Conservation (phyloP, 2,797 vertebrate genomes). For the Picus viridis region DNA sequence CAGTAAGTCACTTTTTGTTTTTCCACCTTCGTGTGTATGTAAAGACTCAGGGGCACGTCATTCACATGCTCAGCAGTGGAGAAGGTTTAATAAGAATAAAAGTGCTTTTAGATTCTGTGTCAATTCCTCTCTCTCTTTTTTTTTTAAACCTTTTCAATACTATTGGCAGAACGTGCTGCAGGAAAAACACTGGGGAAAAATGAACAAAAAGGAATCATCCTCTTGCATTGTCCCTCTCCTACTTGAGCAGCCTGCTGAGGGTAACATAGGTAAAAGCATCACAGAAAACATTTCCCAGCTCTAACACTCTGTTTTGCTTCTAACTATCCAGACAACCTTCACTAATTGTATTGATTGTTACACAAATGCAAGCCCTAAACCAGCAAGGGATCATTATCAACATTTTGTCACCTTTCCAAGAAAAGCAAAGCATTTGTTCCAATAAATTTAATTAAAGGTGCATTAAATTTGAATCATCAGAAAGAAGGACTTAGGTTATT, state of each 20-base stretch:
- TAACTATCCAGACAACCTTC: not conserved
- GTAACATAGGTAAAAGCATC: not conserved
- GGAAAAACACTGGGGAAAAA: not conserved
- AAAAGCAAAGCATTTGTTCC: not conserved
- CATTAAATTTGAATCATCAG: conserved; percentile 8
- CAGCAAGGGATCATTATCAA: conserved; percentile 28
- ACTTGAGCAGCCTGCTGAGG: not conserved
- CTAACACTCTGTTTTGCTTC: not conserved
- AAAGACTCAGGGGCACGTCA: not conserved
- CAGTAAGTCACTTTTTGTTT: not conserved
- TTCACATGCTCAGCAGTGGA: not conserved
- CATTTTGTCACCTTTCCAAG: conserved; percentile 19
- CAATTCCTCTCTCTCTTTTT: not conserved
- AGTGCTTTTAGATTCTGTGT: not conserved
- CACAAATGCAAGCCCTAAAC: conserved; percentile 31
- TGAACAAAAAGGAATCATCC: not conserved
- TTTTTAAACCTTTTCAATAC: not conserved
- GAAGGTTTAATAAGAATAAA: not conserved
- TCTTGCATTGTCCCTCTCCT: not conserved
- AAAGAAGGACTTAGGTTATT: not conserved
- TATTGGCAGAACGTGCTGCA: not conserved
- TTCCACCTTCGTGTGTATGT: not conserved
- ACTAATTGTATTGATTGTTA: conserved; percentile 39
- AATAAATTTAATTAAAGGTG: conserved; percentile 58
- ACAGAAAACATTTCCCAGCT: not conserved